Percentiles rank a stretch among this genome's conserved stretches.
These are phyloP conservation scores for Ailuropoda melanoleuca DNA, from an alignment of 2,113 vertebrate genomes.

Conservation along the genomic window DNA sequence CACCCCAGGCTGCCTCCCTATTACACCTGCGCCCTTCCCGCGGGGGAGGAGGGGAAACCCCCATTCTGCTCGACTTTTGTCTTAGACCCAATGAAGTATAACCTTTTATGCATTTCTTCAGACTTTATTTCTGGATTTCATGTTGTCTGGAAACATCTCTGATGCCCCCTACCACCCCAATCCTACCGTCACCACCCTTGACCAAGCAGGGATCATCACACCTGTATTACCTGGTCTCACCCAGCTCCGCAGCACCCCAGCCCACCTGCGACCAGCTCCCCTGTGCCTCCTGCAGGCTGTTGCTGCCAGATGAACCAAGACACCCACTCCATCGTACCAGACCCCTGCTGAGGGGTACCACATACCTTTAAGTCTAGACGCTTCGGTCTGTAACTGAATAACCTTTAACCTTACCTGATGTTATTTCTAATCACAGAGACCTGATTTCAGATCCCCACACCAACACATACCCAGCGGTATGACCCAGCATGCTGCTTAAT, in stretches of 20 bases:
- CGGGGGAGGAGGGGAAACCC: too few species aligned
- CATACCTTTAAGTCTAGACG: not conserved
- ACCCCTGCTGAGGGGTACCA: not conserved
- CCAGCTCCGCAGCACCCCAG: not conserved
- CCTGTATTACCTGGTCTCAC: fast-evolving
- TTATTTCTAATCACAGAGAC: not conserved
- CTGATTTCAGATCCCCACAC: not conserved
- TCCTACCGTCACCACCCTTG: not conserved
- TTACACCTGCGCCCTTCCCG: not conserved
- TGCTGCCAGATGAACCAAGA: not conserved
- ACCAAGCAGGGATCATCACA: not conserved
- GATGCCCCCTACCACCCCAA: not conserved
- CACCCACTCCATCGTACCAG: fast-evolving
- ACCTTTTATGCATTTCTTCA: not conserved
- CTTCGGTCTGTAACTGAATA: not conserved
- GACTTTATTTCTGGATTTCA: not conserved
- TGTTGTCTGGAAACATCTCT: not conserved
- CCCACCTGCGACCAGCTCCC: too few species aligned
- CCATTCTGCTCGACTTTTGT: not conserved
- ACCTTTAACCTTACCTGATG: not conserved
- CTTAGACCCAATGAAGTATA: not conserved
- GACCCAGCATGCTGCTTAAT: not conserved
- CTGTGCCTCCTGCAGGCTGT: fast-evolving
- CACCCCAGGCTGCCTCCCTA: not conserved
- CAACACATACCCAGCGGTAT: not conserved